Conservation (phyloP, 2,113 vertebrate species). For the Glaucomys volans region DNA sequence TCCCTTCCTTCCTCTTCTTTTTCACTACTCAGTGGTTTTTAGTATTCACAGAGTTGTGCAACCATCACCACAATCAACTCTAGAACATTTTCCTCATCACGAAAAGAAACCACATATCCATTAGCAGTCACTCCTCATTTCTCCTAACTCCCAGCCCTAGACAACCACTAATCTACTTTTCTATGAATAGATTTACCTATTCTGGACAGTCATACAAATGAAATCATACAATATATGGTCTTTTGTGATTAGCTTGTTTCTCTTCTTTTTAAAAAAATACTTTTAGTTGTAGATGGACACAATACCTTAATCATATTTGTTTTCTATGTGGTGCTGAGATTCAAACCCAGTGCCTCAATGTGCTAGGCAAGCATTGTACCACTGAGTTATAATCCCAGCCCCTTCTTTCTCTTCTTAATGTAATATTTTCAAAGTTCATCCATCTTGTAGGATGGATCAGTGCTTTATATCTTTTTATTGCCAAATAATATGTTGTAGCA, state of each 20-base stretch:
- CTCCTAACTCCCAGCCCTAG: not conserved
- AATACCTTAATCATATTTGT: no score
- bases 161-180: not conserved
- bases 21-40: not conserved
- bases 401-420: not conserved
- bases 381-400: no score
- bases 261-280: no score
- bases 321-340: no score
- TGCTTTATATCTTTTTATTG: constrained; percentile 33
- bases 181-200: constrained; percentile 30
- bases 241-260: constrained; percentile 2
- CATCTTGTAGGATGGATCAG: not conserved
- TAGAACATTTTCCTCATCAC: constrained; percentile 42
- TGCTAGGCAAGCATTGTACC: no score
- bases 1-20: not conserved
- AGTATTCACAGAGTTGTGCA: constrained; percentile 4
- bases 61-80: not conserved
- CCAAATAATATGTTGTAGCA: not conserved
- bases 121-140: constrained; percentile 20
- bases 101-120: not conserved
- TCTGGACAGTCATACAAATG: constrained; percentile 14
- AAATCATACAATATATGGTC: not conserved
- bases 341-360: no score
- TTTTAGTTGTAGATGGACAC: no score
- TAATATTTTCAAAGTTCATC: constrained; percentile 29